These are phyloP conservation scores for Neoscelio sp. DNA, from an alignment of 2,888 invertebrate genomes.

Conservation along the genomic window DNA sequence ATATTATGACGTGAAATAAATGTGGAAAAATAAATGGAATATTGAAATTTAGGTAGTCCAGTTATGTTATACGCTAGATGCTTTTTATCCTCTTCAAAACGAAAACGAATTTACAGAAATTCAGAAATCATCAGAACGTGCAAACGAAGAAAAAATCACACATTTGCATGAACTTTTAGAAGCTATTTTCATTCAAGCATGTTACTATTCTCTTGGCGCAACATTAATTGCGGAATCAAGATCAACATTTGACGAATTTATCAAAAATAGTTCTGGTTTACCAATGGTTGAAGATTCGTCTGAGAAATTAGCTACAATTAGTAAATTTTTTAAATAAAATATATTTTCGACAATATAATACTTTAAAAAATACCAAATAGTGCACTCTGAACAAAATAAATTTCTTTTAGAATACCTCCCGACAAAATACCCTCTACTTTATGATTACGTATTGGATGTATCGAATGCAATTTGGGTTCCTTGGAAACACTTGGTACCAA, in stretches of 20 bases:
- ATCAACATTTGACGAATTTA: conserved; percentile 90
- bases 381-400: too few relatives aligned
- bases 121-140: conserved; percentile 67
- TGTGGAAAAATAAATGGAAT: too few relatives aligned
- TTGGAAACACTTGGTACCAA: conserved; percentile 92
- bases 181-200: conserved; percentile 85
- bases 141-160: conserved; percentile 83
- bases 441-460: conserved; percentile 92
- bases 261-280: conserved; percentile 90
- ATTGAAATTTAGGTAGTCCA: conserved; percentile 87
- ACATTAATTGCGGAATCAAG: conserved; percentile 88
- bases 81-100: conserved; percentile 84
- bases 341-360: conserved; percentile 39
- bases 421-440: conserved; percentile 88
- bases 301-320: conserved; percentile 87
- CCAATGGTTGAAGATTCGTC: conserved; percentile 87
- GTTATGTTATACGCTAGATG: conserved; percentile 91
- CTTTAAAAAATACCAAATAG: conserved; percentile 43
- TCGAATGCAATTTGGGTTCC: conserved; percentile 90
- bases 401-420: conserved; percentile 90
- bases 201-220: conserved; percentile 95
- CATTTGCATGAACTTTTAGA: conserved; percentile 78
- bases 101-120: conserved; percentile 49
- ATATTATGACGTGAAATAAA: too few relatives aligned
- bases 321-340: conserved; percentile 78